Evolutionary conservation across 2,888 invertebrate species (phyloP).

Genomic region (Melinaea menophilus): DNA sequence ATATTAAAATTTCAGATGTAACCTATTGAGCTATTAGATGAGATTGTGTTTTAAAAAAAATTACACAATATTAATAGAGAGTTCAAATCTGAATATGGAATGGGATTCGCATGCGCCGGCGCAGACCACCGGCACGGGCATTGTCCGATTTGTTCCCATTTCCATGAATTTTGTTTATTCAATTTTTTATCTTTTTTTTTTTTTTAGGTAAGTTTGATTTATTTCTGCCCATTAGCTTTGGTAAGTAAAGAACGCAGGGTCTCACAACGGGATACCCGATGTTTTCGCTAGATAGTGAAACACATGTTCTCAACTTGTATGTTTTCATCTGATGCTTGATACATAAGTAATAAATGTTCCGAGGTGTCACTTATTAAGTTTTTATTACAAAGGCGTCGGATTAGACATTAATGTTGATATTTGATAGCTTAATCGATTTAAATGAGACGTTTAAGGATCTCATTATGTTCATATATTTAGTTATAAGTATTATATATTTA

Average conservation of each 20-base stretch:
- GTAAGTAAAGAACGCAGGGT: slow-evolving; percentile 51
- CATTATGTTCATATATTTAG: background rate
- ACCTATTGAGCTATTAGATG: no score
- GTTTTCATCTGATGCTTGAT: slow-evolving; percentile 74
- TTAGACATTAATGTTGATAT: slow-evolving; percentile 1
- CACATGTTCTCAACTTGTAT: slow-evolving; percentile 77
- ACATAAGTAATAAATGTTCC: slow-evolving; percentile 62
- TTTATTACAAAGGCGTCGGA: slow-evolving; percentile 11
- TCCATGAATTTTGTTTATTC: slow-evolving; percentile 76
- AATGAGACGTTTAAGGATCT: background rate
- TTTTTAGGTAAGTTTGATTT: slow-evolving; percentile 72
- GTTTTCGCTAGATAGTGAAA: slow-evolving; percentile 68
- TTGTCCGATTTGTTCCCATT: slow-evolving; percentile 72
- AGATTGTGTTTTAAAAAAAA: no score
- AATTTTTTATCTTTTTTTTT: slow-evolving; percentile 45
- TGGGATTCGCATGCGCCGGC: slow-evolving; percentile 16
- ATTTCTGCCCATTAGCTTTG: slow-evolving; percentile 72
- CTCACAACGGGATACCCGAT: slow-evolving; percentile 71
- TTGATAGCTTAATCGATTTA: slow-evolving; percentile 1
- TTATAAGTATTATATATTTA: background rate
- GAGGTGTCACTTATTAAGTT: slow-evolving; percentile 61
- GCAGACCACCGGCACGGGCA: slow-evolving; percentile 54
- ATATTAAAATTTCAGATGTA: no score
- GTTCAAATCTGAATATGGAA: slow-evolving; percentile 5
- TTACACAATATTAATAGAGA: background rate